Evolutionary conservation across 2,888 invertebrate species (phyloP).

Genomic region (Ischnura elegans): DNA sequence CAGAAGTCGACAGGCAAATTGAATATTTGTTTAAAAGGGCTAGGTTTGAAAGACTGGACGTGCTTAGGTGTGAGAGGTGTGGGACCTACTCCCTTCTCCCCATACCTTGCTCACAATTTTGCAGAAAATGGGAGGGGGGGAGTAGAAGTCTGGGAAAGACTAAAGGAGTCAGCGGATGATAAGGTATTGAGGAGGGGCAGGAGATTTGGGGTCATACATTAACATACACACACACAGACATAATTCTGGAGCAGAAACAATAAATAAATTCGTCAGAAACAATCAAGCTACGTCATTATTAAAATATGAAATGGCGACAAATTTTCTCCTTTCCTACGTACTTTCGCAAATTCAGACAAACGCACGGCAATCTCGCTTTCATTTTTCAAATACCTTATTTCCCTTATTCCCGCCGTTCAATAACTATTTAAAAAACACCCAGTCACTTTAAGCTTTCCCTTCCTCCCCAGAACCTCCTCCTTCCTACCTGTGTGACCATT

Average conservation of each 20-base stretch:
- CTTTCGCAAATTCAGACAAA: too few species aligned
- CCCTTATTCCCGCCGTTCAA: too few species aligned
- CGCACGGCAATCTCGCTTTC: too few species aligned
- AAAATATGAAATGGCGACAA: too few species aligned
- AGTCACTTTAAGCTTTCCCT: too few species aligned
- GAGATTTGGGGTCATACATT: constrained; percentile 56
- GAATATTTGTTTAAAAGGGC: constrained; percentile 44
- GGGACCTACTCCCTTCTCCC: constrained; percentile 42
- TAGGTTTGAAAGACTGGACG: constrained; percentile 52
- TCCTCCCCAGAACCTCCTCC: too few species aligned
- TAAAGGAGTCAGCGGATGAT: constrained; percentile 4
- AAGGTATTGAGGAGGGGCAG: background rate
- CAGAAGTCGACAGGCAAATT: constrained; percentile 51
- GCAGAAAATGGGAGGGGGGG: constrained; percentile 30
- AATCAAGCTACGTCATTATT: too few species aligned
- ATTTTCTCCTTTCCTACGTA: too few species aligned
- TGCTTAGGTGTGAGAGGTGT: constrained; percentile 24
- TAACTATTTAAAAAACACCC: too few species aligned
- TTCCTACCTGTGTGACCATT: too few species aligned
- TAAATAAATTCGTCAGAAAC: too few species aligned
- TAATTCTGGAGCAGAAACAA: constrained; percentile 62
- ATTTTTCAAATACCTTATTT: too few species aligned
- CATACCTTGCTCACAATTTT: background rate
- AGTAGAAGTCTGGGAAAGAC: background rate
- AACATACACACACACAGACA: constrained; percentile 66